Percentiles rank a stretch among this genome's conserved stretches.
Conservation (phyloP, 2,113 vertebrate species). For the Oenanthe oenanthe region DNA sequence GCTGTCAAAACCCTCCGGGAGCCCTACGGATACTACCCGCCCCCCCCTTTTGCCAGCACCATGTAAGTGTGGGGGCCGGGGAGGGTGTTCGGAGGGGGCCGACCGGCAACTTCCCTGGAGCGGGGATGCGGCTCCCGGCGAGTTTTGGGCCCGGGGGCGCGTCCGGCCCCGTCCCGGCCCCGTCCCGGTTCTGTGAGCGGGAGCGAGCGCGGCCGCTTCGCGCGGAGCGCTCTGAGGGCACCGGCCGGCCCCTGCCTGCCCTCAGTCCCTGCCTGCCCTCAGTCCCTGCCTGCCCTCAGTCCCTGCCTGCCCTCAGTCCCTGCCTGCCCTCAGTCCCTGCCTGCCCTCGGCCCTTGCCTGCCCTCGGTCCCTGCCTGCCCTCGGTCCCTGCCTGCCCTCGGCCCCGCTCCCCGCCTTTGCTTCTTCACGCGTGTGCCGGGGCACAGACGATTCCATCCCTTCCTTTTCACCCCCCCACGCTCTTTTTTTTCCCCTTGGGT, state of each 20-base stretch:
- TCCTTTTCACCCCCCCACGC: rapidly evolving
- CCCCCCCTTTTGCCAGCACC: conserved; percentile 49
- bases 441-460: rapidly evolving
- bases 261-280: too few relatives aligned
- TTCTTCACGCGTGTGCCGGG: too few relatives aligned
- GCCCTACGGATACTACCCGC: conserved; percentile 55
- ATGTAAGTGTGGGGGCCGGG: conserved; percentile 62
- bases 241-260: not conserved
- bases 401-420: not conserved
- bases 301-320: too few relatives aligned
- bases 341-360: too few relatives aligned
- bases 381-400: too few relatives aligned
- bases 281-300: too few relatives aligned
- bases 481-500: rapidly evolving
- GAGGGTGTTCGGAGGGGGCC: not conserved
- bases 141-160: not conserved
- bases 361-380: too few relatives aligned
- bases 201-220: not conserved
- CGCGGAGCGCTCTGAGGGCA: not conserved
- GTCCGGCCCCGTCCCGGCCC: not conserved
- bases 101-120: not conserved
- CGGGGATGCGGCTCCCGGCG: not conserved
- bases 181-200: not conserved
- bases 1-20: conserved; percentile 61
- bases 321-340: too few relatives aligned